Evolutionary conservation across 2,888 invertebrate species (phyloP).

Genomic region (Cataglyphis livida): DNA sequence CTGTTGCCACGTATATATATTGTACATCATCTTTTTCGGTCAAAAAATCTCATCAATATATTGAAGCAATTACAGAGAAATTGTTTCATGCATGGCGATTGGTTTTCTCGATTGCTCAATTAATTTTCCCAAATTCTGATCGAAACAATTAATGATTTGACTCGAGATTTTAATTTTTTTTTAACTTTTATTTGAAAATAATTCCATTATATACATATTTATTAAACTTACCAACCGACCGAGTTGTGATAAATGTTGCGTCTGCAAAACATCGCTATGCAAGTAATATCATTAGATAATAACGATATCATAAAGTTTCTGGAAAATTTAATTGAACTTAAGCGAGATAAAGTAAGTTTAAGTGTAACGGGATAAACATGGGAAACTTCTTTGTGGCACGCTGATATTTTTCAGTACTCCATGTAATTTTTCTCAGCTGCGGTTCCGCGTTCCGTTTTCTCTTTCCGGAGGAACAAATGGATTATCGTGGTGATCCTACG

Average conservation of each 20-base stretch:
- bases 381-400: slow-evolving; percentile 47
- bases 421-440: slow-evolving; percentile 54
- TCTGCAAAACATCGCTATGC: slow-evolving; percentile 39
- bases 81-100: slow-evolving; percentile 34
- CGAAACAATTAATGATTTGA: slow-evolving; percentile 41
- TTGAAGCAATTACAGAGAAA: slow-evolving; percentile 37
- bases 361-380: slow-evolving; percentile 55
- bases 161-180: slow-evolving; percentile 35
- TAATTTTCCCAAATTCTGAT: slow-evolving; percentile 12
- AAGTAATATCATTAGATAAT: slow-evolving; percentile 44
- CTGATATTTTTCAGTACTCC: slow-evolving; percentile 51
- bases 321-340: slow-evolving; percentile 52
- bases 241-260: slow-evolving; percentile 38
- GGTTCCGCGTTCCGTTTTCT: neutral
- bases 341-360: slow-evolving; percentile 53
- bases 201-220: slow-evolving; percentile 12
- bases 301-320: slow-evolving; percentile 44
- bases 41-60: slow-evolving; percentile 40
- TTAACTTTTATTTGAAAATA: slow-evolving; percentile 40
- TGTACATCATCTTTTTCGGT: slow-evolving; percentile 21
- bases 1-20: neutral
- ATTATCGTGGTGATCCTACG: slow-evolving; percentile 44
- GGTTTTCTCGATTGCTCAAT: slow-evolving; percentile 41
- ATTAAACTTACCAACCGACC: neutral
- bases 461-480: slow-evolving; percentile 44